Evolutionary conservation across 1,140 invertebrate genomes (phyloP), one percentile per base, ranked within the genome.

Genomic region (Proctacanthus coquilletti): DNA sequence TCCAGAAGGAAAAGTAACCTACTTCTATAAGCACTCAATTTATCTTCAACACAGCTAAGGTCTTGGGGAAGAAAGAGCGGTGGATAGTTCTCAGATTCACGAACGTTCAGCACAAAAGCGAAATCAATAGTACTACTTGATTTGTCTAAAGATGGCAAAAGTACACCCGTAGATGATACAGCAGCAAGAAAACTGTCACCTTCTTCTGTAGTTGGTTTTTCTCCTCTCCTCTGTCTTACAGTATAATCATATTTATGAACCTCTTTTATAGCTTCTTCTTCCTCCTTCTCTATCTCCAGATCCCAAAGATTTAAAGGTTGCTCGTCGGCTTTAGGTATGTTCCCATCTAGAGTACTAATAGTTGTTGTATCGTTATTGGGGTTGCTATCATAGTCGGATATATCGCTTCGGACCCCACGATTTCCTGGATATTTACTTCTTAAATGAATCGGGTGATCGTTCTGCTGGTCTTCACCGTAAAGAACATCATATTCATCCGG

Each of bases 21-120:
- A 60, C 54, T 57, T 41, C 54, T 56, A 23, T 59, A 58, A 18
- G 50, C 56, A 43, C 53, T 58, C 13, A 60, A 48, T 39, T 60
- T 58, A 38, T 58, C 53, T 36, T 60, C 57, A 5, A 60, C 49
- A 27, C 57, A 60, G 37, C 47, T 52, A 0, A 60, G 37, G 40
- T 60, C 57, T 42, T 58, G 51, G 13, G 52, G 49, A n/a, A 47
- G 45, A 30, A 60, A 55, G 10, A 60, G 40, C 17, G 57, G 57
- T 14, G 57, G 57, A 47, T 49, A 60, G 2, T 47, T 50, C 33
- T 60, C 56, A 8, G 57, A 60, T 45, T 60, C 57, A 5, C 57
- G 52, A 39, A 60, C 53, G 20, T 60, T 60, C 15, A 60, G 39
- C 25, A 60, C 52, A 34, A 60, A 60, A 14, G 48, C 56, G 44